phyloP scores from a whole-genome alignment of 2,797 vertebrate genomes.

The Vultur gryphus region DNA sequence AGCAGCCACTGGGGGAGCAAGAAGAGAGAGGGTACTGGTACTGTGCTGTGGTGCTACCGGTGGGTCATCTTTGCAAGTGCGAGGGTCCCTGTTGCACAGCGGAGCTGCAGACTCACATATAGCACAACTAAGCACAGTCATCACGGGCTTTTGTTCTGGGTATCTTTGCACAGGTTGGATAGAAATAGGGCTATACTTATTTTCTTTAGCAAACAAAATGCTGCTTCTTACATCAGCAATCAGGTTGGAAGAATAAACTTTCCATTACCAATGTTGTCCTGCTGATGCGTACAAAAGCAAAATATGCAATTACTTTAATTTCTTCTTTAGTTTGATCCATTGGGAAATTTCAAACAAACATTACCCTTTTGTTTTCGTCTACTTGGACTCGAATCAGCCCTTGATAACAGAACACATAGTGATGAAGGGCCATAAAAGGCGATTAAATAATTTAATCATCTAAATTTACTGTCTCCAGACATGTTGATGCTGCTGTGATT shows the following conservation, averaged over 20 bases:
- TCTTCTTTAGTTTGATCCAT: not conserved
- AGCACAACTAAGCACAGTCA: not conserved
- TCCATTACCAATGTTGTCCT: not conserved
- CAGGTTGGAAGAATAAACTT: not conserved
- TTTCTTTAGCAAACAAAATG: not conserved
- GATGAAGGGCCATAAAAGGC: not conserved
- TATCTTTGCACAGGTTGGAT: not conserved
- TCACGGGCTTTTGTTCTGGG: fast-evolving
- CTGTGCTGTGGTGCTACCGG: not conserved
- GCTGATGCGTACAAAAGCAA: not conserved
- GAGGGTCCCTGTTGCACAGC: not conserved
- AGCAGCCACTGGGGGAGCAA: fast-evolving
- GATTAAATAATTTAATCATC: conserved; percentile 27
- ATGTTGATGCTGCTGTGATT: not conserved
- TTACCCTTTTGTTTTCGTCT: not conserved
- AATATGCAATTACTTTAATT: not conserved
- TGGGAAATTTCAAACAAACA: conserved; percentile 9
- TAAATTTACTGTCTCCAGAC: conserved; percentile 28
- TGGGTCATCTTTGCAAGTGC: not conserved
- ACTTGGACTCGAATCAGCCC: not conserved
- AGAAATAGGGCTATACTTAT: not conserved
- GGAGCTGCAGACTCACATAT: fast-evolving
- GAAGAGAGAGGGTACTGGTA: not conserved
- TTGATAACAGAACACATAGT: not conserved
- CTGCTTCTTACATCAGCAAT: not conserved